phyloP scores from a whole-genome alignment of 2,113 vertebrate genomes.

The Xiphophorus couchianus region DNA sequence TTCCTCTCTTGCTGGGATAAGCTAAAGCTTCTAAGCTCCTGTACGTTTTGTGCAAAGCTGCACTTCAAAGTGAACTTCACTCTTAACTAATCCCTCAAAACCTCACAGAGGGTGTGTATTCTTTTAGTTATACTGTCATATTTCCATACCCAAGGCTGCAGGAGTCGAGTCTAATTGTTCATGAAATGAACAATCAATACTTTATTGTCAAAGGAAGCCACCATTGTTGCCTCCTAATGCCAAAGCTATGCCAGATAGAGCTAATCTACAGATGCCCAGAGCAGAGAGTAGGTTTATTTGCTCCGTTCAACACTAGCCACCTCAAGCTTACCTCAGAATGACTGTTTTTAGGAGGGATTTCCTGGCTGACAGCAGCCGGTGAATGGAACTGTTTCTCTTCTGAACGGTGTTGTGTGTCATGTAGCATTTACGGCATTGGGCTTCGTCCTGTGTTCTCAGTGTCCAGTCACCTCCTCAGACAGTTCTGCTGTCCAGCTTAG shows the following conservation, averaged over 20 bases:
- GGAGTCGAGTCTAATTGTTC: slow-evolving; percentile 50
- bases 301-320: slow-evolving; percentile 73
- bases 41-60: slow-evolving; percentile 61
- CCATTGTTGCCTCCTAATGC: slow-evolving; percentile 74
- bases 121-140: slow-evolving; percentile 46
- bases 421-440: slow-evolving; percentile 61
- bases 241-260: slow-evolving; percentile 75
- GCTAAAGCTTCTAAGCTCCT: slow-evolving; percentile 62
- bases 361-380: slow-evolving; percentile 34
- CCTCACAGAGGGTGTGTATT: neutral
- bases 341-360: slow-evolving; percentile 50
- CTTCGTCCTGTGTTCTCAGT: slow-evolving; percentile 37
- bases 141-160: slow-evolving; percentile 61
- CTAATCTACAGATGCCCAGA: slow-evolving; percentile 47
- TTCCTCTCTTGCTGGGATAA: slow-evolving; percentile 55
- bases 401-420: slow-evolving; percentile 60
- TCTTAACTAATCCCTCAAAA: slow-evolving; percentile 36
- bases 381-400: slow-evolving; percentile 56
- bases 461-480: slow-evolving; percentile 65
- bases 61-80: slow-evolving; percentile 60
- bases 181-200: slow-evolving; percentile 71
- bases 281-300: slow-evolving; percentile 54
- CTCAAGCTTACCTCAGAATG: slow-evolving; percentile 72
- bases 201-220: slow-evolving; percentile 43
- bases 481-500: slow-evolving; percentile 46